These are phyloP conservation scores for Phrynocephalus vlangalii DNA, from an alignment of 2,797 vertebrate genomes.

Conservation along the genomic window DNA sequence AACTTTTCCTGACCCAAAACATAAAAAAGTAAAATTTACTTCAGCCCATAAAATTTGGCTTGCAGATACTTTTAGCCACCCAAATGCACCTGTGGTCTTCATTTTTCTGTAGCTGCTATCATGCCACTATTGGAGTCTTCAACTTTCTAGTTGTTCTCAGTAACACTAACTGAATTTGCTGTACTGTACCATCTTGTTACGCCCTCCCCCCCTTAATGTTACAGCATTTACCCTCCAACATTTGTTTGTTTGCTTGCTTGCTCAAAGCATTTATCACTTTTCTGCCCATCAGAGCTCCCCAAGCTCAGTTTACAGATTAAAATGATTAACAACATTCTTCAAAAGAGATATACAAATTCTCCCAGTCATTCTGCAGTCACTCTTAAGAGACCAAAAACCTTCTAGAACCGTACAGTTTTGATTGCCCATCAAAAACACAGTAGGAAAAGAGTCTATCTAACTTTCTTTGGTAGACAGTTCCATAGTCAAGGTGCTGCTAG, in stretches of 20 bases:
- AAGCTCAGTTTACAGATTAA: no score
- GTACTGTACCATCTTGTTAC: not conserved
- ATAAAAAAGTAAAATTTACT: slow-evolving; percentile 55
- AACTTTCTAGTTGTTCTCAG: not conserved
- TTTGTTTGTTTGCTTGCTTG: not conserved
- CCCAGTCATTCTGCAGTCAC: no score
- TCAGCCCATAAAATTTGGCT: slow-evolving; percentile 16
- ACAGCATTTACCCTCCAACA: not conserved
- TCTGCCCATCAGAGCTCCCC: no score
- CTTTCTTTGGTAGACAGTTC: no score
- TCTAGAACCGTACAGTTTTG: no score
- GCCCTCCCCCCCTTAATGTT: not conserved
- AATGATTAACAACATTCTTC: no score
- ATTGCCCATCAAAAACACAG: no score
- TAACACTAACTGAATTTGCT: not conserved
- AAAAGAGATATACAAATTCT: no score
- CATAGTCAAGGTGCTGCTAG: no score
- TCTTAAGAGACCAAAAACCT: no score
- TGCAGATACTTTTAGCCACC: not conserved
- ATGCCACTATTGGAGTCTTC: not conserved
- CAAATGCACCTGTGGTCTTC: not conserved
- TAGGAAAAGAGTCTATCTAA: no score
- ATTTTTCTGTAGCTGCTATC: not conserved
- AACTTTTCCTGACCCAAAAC: slow-evolving; percentile 55
- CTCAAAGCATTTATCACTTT: no score